These are phyloP conservation scores for Cyanistes caeruleus DNA, from an alignment of 2,113 vertebrate genomes.

Conservation along the genomic window DNA sequence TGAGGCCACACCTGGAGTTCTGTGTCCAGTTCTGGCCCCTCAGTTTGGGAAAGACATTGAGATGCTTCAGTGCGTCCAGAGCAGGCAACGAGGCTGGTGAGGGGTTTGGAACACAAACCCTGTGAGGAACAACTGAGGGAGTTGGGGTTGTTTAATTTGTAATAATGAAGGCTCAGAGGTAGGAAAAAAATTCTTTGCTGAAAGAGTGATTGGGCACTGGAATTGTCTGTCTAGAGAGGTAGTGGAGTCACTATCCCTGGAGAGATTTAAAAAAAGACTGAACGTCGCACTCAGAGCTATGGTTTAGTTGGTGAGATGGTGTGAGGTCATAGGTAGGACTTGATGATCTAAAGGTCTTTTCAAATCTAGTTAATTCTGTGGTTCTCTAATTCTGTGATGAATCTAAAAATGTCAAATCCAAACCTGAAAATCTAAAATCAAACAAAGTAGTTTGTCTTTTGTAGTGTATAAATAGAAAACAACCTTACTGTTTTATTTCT, in stretches of 20 bases:
- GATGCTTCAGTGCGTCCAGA: rapidly evolving
- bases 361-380: neutral
- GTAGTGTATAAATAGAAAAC: neutral
- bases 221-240: neutral
- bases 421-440: neutral
- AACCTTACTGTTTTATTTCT: neutral
- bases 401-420: neutral
- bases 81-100: neutral
- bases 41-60: rapidly evolving
- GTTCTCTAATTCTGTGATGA: neutral
- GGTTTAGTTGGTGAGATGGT: neutral
- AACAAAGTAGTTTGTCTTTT: neutral
- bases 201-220: neutral
- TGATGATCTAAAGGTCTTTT: neutral
- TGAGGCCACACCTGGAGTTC: neutral
- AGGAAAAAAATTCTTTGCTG: neutral
- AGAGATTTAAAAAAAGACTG: neutral
- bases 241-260: neutral
- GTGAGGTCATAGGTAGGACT: neutral
- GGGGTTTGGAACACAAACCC: neutral
- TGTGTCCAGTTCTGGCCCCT: neutral
- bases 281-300: neutral
- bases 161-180: neutral
- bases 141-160: neutral
- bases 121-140: rapidly evolving